Percentiles rank a stretch among this genome's conserved stretches.
Evolutionary conservation across 2,888 invertebrate genomes (phyloP).

Genomic region (Onchidella celtica): DNA sequence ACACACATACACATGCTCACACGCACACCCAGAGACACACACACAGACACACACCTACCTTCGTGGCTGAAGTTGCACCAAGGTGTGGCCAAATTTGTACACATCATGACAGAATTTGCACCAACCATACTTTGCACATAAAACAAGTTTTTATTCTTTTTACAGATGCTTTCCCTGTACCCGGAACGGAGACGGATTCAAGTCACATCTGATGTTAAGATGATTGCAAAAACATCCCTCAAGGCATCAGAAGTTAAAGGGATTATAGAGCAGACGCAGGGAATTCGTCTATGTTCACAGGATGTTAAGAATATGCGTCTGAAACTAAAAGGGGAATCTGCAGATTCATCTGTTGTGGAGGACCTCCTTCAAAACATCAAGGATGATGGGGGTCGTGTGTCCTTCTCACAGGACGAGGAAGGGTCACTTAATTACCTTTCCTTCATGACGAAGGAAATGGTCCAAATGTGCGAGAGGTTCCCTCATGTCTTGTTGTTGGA

Average conservation of each 20-base stretch:
- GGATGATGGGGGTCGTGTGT: conserved; percentile 25
- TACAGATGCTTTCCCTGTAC: conserved; percentile 16
- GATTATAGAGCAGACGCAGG: conserved; percentile 16
- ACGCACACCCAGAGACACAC: too few species aligned
- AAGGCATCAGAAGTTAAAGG: conserved; percentile 21
- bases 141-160: too few species aligned
- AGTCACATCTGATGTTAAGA: not conserved
- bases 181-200: conserved; percentile 1
- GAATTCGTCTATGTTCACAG: conserved; percentile 15
- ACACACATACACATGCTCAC: too few species aligned
- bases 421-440: conserved; percentile 9
- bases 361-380: conserved; percentile 2
- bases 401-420: conserved; percentile 22
- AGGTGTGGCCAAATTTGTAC: too few species aligned
- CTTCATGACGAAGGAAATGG: conserved; percentile 9
- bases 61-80: too few species aligned
- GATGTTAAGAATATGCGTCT: conserved; percentile 16
- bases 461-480: not conserved
- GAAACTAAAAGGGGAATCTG: conserved; percentile 1
- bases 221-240: conserved; percentile 21
- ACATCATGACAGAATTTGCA: too few species aligned
- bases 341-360: conserved; percentile 10
- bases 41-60: too few species aligned
- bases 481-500: conserved; percentile 15
- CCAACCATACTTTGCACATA: too few species aligned